Evolutionary conservation across 2,797 vertebrate species (phyloP).

Genomic region (Pseudochirops cupreus): DNA sequence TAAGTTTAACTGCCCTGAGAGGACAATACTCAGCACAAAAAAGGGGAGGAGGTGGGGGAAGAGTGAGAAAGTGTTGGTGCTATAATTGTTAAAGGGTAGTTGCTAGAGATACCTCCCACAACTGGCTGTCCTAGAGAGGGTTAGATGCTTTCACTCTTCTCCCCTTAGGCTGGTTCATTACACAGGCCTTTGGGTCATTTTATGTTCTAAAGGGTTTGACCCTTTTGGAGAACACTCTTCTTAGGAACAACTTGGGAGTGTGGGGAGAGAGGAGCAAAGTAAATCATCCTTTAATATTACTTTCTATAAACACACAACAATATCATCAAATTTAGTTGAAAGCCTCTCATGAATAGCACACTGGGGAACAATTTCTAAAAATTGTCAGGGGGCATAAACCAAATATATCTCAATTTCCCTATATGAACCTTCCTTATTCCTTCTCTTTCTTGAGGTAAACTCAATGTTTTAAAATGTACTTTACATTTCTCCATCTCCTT

Average conservation of each 20-base stretch:
- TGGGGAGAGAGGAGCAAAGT: not conserved
- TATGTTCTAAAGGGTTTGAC: not conserved
- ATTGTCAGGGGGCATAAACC: not conserved
- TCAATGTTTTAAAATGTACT: not conserved
- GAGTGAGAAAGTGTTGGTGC: too few species aligned
- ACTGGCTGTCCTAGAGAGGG: not conserved
- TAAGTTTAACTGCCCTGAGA: not conserved
- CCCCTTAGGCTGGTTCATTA: not conserved
- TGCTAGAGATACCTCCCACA: not conserved
- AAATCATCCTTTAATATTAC: not conserved
- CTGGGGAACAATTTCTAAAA: not conserved
- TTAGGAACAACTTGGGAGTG: not conserved
- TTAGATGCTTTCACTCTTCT: not conserved
- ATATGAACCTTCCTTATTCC: not conserved
- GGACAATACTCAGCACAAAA: not conserved
- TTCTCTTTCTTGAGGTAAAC: not conserved
- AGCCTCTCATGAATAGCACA: not conserved
- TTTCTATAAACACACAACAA: not conserved
- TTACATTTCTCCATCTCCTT: not conserved
- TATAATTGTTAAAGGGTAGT: too few species aligned
- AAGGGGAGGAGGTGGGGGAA: not conserved
- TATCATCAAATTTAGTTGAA: not conserved
- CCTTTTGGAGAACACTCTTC: not conserved
- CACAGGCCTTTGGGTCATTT: not conserved
- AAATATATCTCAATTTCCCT: not conserved